Percentiles rank a stretch among this genome's conserved stretches.
Conservation (phyloP, 92 coral and sea anemone genomes). For the Palythoa heliodiscus region DNA sequence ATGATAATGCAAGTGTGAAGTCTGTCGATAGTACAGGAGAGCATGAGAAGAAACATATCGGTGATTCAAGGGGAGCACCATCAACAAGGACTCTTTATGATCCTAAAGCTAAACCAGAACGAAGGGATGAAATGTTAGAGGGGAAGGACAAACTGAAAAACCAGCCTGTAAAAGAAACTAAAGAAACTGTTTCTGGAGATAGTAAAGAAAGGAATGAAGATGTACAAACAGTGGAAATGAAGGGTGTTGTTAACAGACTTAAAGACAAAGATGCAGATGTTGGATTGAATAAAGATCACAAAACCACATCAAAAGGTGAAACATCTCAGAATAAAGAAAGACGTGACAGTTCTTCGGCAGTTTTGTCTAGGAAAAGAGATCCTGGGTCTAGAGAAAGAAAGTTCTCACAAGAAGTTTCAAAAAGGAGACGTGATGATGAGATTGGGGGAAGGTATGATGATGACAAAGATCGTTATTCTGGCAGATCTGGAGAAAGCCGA, state of each 20-base stretch:
- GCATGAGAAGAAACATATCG: conserved; percentile 50
- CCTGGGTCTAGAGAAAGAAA: conserved; percentile 37
- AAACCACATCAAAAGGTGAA: conserved; percentile 25
- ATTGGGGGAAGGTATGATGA: conserved; percentile 48
- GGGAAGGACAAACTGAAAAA: conserved; percentile 5
- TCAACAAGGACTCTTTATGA: conserved; percentile 21
- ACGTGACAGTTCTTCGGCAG: conserved; percentile 29
- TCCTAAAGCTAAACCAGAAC: conserved; percentile 37
- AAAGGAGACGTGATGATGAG: conserved; percentile 58
- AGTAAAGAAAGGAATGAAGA: conserved; percentile 10
- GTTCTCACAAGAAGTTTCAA: conserved; percentile 29
- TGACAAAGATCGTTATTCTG: conserved; percentile 41
- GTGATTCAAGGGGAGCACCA: conserved; percentile 33
- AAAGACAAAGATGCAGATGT: conserved; percentile 37
- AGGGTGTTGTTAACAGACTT: conserved; percentile 18
- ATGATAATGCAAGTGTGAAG: conserved; percentile 95
- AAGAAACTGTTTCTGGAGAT: conserved; percentile 6
- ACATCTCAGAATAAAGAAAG: conserved; percentile 12
- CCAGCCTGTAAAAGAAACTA: not conserved
- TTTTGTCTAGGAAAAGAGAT: conserved; percentile 37
- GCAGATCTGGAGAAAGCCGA: conserved; percentile 54
- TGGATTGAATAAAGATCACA: not conserved
- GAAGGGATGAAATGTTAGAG: conserved; percentile 31
- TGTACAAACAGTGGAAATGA: not conserved
- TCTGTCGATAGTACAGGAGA: conserved; percentile 86